Conservation (phyloP, 2,888 invertebrate species). For the Mesopsocus fuscifrons region DNA sequence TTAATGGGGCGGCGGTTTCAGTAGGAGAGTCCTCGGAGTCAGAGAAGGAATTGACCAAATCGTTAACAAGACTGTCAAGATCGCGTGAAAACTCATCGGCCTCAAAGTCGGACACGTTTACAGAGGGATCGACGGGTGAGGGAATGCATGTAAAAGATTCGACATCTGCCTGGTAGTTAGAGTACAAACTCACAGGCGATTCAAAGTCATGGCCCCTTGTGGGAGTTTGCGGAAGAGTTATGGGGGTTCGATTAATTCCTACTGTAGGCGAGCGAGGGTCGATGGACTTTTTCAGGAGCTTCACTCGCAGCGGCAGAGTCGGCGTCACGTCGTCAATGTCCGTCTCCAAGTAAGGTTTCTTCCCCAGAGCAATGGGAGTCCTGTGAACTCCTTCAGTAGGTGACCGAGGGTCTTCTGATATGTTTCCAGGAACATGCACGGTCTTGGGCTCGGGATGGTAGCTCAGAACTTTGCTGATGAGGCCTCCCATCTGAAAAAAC, state of each 20-base stretch:
- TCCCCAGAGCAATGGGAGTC: conserved; percentile 1
- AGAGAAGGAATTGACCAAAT: not conserved
- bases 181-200: conserved; percentile 4
- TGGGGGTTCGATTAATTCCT: conserved; percentile 2
- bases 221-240: not conserved
- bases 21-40: not conserved
- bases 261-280: conserved; percentile 1
- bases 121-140: conserved; percentile 1
- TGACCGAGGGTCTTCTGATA: conserved; percentile 3
- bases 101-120: conserved; percentile 3
- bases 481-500: no score
- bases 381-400: not conserved
- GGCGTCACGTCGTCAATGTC: not conserved
- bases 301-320: not conserved
- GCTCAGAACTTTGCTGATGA: no score
- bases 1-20: no score
- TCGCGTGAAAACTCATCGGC: no score
- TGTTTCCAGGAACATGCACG: no score
- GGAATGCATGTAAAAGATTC: not conserved
- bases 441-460: no score
- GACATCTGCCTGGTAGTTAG: not conserved
- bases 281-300: not conserved
- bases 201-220: not conserved
- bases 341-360: conserved; percentile 9
- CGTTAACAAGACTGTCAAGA: conserved; percentile 1